Evolutionary conservation across 2,113 vertebrate species (phyloP).

Genomic region (Centropus bengalensis): DNA sequence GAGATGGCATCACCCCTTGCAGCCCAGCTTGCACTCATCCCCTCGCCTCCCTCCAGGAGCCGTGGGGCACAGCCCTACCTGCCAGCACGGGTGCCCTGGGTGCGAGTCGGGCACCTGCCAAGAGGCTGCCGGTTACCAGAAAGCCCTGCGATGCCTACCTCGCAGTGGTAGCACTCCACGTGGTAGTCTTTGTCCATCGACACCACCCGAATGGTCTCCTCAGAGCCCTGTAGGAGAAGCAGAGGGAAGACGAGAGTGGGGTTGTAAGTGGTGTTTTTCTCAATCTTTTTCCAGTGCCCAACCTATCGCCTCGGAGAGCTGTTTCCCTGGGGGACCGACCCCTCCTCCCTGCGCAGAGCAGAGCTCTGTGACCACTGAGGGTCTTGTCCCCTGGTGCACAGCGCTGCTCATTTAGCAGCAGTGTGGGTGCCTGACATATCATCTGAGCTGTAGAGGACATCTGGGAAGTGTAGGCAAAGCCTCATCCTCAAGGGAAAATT

Average conservation of each 20-base stretch:
- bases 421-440: neutral
- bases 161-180: slow-evolving; percentile 96
- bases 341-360: neutral
- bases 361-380: neutral
- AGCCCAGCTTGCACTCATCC: neutral
- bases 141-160: slow-evolving; percentile 78
- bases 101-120: neutral
- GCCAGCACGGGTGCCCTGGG: neutral
- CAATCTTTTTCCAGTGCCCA: neutral
- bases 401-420: neutral
- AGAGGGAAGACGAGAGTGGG: neutral
- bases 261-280: neutral
- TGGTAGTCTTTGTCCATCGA: slow-evolving; percentile 99
- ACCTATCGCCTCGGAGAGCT: neutral
- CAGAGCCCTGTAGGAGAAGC: slow-evolving; percentile 85
- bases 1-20: neutral
- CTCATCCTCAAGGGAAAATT: neutral
- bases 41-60: neutral
- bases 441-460: neutral
- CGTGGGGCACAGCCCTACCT: neutral
- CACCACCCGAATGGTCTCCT: slow-evolving; percentile 96
- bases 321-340: neutral
- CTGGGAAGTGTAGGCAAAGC: neutral
- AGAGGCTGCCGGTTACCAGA: rapidly evolving
- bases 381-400: neutral